A percentile compares a stretch with the other conserved stretches of the same genome.
Evolutionary conservation across 2,113 vertebrate species (phyloP).

Genomic region (Thamnaconus septentrionalis): DNA sequence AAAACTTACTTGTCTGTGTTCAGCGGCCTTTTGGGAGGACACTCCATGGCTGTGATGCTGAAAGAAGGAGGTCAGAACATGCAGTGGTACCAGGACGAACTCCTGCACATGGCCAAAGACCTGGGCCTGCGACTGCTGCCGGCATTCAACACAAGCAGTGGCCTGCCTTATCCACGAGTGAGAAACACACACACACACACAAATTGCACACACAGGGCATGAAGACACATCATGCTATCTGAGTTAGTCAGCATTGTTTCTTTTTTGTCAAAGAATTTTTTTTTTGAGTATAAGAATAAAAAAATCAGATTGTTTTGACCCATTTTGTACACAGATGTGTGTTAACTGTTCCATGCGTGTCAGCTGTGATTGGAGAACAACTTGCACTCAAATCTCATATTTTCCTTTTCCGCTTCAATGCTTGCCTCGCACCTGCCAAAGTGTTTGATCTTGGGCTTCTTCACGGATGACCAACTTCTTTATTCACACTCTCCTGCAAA

Average conservation of each 20-base stretch:
- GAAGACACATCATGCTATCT: too few relatives aligned
- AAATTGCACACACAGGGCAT: not conserved
- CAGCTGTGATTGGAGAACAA: not conserved
- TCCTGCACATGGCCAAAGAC: slow-evolving; percentile 95
- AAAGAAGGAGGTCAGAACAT: slow-evolving; percentile 89
- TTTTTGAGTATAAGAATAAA: too few relatives aligned
- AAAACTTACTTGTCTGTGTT: not conserved
- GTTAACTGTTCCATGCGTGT: too few relatives aligned
- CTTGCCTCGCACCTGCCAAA: slow-evolving; percentile 27
- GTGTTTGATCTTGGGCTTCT: slow-evolving; percentile 1
- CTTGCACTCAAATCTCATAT: slow-evolving; percentile 1
- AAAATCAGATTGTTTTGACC: too few relatives aligned
- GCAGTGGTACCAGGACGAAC: slow-evolving; percentile 95
- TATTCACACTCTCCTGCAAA: not conserved
- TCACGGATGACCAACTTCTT: slow-evolving; percentile 17
- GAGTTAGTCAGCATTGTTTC: not conserved
- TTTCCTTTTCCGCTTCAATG: slow-evolving; percentile 42
- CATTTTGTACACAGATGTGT: too few relatives aligned
- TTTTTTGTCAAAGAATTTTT: too few relatives aligned
- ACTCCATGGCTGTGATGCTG: slow-evolving; percentile 95
- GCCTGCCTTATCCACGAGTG: slow-evolving; percentile 96
- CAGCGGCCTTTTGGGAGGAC: slow-evolving; percentile 93
- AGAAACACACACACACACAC: slow-evolving; percentile 52
- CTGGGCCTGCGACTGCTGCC: slow-evolving; percentile 91
- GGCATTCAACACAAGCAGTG: slow-evolving; percentile 98